Evolutionary conservation across 2,113 vertebrate species (phyloP).

Genomic region (Neotoma lepida): DNA sequence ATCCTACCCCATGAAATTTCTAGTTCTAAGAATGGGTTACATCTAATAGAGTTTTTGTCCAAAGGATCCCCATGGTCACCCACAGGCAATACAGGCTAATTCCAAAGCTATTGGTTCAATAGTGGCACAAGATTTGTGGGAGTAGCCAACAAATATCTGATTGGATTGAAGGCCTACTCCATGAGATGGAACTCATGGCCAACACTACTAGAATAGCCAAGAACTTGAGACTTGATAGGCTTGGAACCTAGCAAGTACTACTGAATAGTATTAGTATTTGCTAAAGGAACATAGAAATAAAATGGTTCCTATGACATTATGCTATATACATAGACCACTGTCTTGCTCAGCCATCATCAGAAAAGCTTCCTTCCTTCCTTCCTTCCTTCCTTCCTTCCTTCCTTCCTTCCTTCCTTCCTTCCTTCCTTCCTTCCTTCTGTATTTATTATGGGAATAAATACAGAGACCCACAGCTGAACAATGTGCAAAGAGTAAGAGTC

Average conservation of each 20-base stretch:
- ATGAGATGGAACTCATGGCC: not conserved
- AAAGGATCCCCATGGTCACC: not conserved
- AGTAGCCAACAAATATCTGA: not conserved
- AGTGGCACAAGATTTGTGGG: not conserved
- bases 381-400: no score
- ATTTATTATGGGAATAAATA: not conserved
- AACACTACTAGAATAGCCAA: not conserved
- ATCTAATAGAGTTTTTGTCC: not conserved
- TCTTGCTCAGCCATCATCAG: not conserved
- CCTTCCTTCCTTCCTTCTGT: no score
- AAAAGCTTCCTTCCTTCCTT: not conserved
- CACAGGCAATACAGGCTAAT: not conserved
- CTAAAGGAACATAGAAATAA: not conserved
- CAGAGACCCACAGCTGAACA: not conserved
- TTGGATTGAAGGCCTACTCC: not conserved
- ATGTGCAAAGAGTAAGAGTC: not conserved
- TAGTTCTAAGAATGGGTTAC: not conserved
- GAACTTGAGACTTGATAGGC: not conserved
- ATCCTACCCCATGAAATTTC: not conserved
- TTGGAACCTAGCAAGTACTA: not conserved
- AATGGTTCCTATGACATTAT: not conserved
- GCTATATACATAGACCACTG: not conserved
- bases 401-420: no score
- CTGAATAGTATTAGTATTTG: not conserved
- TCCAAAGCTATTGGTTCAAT: not conserved